Evolutionary conservation across 2,888 invertebrate genomes (phyloP).

Genomic region (Agriopis marginaria): DNA sequence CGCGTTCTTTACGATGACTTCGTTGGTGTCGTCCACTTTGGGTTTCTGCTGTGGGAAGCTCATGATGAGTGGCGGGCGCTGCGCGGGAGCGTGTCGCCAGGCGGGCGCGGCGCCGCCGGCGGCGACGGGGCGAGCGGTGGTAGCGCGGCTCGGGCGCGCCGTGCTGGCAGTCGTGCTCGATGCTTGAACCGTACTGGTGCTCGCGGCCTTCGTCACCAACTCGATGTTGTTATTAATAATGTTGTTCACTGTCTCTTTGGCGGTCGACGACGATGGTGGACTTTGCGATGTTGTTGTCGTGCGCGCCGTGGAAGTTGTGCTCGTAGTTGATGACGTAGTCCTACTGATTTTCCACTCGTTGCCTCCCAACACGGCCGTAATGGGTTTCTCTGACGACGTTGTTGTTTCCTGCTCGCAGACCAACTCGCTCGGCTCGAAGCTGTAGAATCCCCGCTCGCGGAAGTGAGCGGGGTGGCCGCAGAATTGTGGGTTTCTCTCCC

Average conservation of each 20-base stretch:
- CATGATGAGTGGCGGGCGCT: conserved; percentile 90
- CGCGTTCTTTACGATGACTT: conserved; percentile 94
- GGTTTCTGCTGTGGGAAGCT: conserved; percentile 89
- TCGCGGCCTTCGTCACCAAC: conserved; percentile 56
- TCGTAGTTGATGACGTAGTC: conserved; percentile 57
- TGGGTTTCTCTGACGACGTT: conserved; percentile 59
- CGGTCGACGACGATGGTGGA: conserved; percentile 45
- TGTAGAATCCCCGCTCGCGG: conserved; percentile 94
- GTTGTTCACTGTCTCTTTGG: conserved; percentile 52
- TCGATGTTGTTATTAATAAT: conserved; percentile 57
- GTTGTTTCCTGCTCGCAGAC: conserved; percentile 84
- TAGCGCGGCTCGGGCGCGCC: conserved; percentile 63
- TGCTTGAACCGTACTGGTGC: conserved; percentile 37
- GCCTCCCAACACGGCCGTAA: conserved; percentile 49
- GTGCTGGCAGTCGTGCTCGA: conserved; percentile 70
- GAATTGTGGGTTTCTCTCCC: conserved; percentile 96
- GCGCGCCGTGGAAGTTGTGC: conserved; percentile 55
- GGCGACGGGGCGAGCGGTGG: conserved; percentile 72
- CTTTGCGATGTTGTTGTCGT: conserved; percentile 33
- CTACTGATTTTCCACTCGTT: conserved; percentile 62
- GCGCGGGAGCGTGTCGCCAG: conserved; percentile 84
- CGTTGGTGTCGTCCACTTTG: conserved; percentile 89
- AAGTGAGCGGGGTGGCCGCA: conserved; percentile 94
- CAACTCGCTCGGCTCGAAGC: conserved; percentile 92
- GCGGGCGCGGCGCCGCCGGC: conserved; percentile 69